These are phyloP conservation scores for Sinotaia quadrata DNA, from an alignment of 2,888 invertebrate species.

Conservation along the genomic window DNA sequence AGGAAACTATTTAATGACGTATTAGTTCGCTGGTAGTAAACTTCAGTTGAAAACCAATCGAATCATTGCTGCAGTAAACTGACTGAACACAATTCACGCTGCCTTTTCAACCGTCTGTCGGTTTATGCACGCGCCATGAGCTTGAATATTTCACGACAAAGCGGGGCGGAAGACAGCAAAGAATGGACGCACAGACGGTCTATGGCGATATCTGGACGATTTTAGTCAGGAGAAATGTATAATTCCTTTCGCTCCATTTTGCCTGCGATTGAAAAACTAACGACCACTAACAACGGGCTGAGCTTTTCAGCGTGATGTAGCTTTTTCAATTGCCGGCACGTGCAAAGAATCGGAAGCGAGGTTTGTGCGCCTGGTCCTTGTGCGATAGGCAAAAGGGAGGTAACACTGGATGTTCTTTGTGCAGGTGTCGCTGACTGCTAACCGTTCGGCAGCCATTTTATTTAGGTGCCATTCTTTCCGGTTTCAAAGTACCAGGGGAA, in stretches of 20 bases:
- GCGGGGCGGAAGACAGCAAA: background rate
- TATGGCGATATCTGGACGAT: conserved; percentile 18
- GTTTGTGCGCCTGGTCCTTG: conserved; percentile 17
- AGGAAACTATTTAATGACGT: too few species aligned
- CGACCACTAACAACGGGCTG: conserved; percentile 17
- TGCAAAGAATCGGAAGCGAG: conserved; percentile 26
- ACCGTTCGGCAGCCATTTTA: conserved; percentile 30
- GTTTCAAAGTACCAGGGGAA: too few species aligned
- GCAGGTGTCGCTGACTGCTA: conserved; percentile 29
- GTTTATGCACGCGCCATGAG: background rate
- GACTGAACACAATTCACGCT: too few species aligned
- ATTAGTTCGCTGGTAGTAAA: too few species aligned
- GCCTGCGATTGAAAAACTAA: background rate
- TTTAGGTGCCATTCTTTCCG: conserved; percentile 32
- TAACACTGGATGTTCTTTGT: conserved; percentile 24
- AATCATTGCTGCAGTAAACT: too few species aligned
- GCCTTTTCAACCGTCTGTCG: conserved; percentile 15
- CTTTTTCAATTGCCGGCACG: conserved; percentile 14
- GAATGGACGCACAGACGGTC: background rate
- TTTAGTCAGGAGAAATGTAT: conserved; percentile 21
- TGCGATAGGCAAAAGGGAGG: conserved; percentile 23
- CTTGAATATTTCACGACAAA: conserved; percentile 19
- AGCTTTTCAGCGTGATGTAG: conserved; percentile 22
- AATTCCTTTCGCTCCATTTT: background rate
- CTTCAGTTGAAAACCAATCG: too few species aligned